These are phyloP conservation scores for Opisthograptis luteolata DNA, from an alignment of 2,888 invertebrate species.

Conservation along the genomic window DNA sequence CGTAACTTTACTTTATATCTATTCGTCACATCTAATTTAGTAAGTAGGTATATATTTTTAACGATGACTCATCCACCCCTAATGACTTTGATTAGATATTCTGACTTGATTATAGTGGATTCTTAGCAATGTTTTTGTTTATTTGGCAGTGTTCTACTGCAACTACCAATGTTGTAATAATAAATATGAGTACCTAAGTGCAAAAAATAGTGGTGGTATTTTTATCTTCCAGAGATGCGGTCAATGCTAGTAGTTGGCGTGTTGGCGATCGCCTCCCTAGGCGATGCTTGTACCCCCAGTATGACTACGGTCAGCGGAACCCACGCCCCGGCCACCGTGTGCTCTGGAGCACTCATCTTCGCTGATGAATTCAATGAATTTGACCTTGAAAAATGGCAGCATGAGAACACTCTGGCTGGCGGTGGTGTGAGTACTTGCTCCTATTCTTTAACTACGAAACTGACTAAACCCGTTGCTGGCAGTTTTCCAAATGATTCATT, in stretches of 20 bases:
- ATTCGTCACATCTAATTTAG: no score
- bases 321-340: conserved; percentile 73
- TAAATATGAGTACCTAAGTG: no score
- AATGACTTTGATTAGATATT: no score
- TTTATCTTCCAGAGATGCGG: conserved; percentile 62
- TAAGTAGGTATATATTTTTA: no score
- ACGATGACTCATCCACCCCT: no score
- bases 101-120: no score
- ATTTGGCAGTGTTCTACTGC: no score
- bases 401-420: conserved; percentile 86
- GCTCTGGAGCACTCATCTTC: conserved; percentile 85
- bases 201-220: no score
- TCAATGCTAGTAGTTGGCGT: conserved; percentile 50
- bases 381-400: conserved; percentile 86
- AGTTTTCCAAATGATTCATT: no score
- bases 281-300: conserved; percentile 68
- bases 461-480: background rate
- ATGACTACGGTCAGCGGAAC: conserved; percentile 80
- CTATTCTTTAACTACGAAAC: background rate
- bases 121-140: no score
- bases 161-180: no score
- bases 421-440: conserved; percentile 87
- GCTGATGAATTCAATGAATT: conserved; percentile 85
- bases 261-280: conserved; percentile 52
- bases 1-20: no score